Evolutionary conservation across 2,113 vertebrate genomes (phyloP), one percentile per base, ranked within the genome.

Genomic region (Balaenoptera acutorostrata): DNA sequence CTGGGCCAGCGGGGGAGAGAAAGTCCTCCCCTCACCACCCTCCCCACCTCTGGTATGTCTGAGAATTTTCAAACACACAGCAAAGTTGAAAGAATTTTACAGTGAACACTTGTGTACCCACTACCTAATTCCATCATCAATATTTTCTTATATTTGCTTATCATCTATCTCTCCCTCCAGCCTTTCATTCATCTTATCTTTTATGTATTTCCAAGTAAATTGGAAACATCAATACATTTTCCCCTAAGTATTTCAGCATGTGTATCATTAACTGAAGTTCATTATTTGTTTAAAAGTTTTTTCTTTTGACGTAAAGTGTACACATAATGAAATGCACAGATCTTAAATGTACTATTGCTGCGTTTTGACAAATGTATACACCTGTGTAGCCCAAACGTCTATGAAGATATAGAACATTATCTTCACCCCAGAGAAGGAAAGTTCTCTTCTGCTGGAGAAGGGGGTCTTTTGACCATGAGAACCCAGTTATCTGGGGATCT

Each of bases 191-290:
- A 71, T 20, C 33, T 88, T 39, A 49, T 25, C 74, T 80, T 81
- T 89, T 66, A 66, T 77, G 36, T 39, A 46, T 85, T 96, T 95
- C 95, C 49, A 44, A 90, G 68, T 21, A 89, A 95, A 90, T 25
- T 80, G 64, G 41, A 55, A 81, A 80, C 46, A 90, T 69, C 61
- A 57, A 52, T 55, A 86, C 39, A 63, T 23, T 69, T 89, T 66
- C 23, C 64, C 44, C 27, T 90, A 61, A 83, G 81, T 90, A 57
- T 29, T 57, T 88, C 18, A 21, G 63, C 36, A 36, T 21, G 49
- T 12, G 90, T 63, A 52, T 49, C 12, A 89, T 71, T 77, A 86
- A 68, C 74, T 46, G 18, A 92, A 57, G 63, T 41, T 92, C 44
- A 49, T 94, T 72, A 77, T 57, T 44, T 63, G 46, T 90, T 72